phyloP scores from a whole-genome alignment of 2,888 invertebrate genomes.

The Oegoconia quadripuncta region DNA sequence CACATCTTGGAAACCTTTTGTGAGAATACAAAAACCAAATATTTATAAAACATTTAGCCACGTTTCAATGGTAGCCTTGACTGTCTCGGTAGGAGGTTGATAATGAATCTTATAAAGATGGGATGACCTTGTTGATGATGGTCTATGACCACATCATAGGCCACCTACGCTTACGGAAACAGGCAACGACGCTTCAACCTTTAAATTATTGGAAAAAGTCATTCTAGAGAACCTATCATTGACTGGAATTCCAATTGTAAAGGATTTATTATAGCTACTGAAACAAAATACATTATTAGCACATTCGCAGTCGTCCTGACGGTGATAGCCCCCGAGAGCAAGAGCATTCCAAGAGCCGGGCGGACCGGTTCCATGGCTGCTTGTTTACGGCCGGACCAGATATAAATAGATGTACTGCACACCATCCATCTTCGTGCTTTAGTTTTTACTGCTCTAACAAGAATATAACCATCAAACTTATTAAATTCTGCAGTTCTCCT shows the following conservation, averaged over 20 bases:
- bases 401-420: conserved; percentile 72
- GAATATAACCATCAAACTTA: neutral
- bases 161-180: conserved; percentile 35
- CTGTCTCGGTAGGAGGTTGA: conserved; percentile 5
- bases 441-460: conserved; percentile 34
- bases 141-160: conserved; percentile 23
- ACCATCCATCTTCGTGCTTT: conserved; percentile 66
- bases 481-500: neutral
- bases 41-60: neutral
- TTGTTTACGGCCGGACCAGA: conserved; percentile 72
- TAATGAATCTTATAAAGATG: conserved; percentile 8
- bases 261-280: conserved; percentile 37
- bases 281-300: conserved; percentile 60
- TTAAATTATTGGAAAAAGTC: no score
- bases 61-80: conserved; percentile 2
- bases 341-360: conserved; percentile 64
- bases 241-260: conserved; percentile 24
- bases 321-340: conserved; percentile 56
- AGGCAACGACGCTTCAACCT: no score
- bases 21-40: neutral
- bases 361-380: conserved; percentile 65
- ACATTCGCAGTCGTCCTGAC: conserved; percentile 52
- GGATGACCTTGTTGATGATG: conserved; percentile 20
- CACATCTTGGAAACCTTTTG: no score
- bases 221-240: neutral